A percentile compares a stretch with the other conserved stretches of the same genome.
Conservation (phyloP, 2,888 invertebrate species). For the Drosophila hamatofila region DNA sequence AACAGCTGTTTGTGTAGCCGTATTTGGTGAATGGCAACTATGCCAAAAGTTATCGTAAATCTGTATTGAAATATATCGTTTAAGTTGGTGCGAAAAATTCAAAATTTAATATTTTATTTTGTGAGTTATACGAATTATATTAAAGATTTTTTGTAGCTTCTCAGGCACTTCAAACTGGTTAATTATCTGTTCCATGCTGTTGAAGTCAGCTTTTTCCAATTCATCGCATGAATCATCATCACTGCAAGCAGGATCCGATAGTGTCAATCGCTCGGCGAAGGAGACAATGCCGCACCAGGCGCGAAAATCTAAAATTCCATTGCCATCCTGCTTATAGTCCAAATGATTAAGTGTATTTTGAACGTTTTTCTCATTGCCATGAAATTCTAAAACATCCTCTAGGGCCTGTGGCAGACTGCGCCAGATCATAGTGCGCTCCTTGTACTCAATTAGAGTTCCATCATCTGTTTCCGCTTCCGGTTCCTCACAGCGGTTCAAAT, state of each 20-base stretch:
- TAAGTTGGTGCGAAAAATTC: constrained; percentile 5
- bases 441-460: constrained; percentile 65
- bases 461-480: constrained; percentile 63
- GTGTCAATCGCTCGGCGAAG: constrained; percentile 88
- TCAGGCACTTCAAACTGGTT: constrained; percentile 85
- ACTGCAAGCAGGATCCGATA: constrained; percentile 84
- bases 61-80: constrained; percentile 10
- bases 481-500: constrained; percentile 79
- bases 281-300: constrained; percentile 93
- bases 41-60: constrained; percentile 9
- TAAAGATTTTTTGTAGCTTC: constrained; percentile 74
- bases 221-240: constrained; percentile 89
- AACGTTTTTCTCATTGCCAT: constrained; percentile 83
- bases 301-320: constrained; percentile 88
- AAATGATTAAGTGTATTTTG: constrained; percentile 73
- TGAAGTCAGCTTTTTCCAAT: constrained; percentile 90
- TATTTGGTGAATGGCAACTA: constrained; percentile 25
- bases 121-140: constrained; percentile 79
- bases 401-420: constrained; percentile 83
- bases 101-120: constrained; percentile 53
- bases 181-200: constrained; percentile 88
- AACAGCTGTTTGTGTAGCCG: constrained; percentile 40
- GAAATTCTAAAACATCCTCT: constrained; percentile 84
- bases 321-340: constrained; percentile 76
- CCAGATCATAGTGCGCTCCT: constrained; percentile 81